These are phyloP conservation scores for Zaprionus taronus DNA, from an alignment of 1,140 invertebrate species.

Conservation along the genomic window DNA sequence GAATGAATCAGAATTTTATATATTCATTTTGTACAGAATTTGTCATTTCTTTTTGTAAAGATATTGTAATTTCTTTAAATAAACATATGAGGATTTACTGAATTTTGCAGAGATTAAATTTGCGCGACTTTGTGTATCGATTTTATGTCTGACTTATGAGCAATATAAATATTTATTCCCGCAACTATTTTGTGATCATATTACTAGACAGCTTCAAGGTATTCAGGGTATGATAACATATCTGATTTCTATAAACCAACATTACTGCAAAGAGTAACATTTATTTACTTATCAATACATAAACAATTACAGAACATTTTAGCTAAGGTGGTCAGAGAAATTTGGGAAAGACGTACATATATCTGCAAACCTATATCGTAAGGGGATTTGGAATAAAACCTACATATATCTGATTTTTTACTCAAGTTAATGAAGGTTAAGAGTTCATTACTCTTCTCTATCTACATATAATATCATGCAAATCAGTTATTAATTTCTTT, in stretches of 20 bases:
- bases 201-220: not conserved
- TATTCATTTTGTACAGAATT: not conserved
- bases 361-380: too few relatives aligned
- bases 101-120: not conserved
- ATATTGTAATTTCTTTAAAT: not conserved
- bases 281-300: not conserved
- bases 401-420: not conserved
- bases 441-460: not conserved
- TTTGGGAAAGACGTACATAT: too few relatives aligned
- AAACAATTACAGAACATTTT: not conserved
- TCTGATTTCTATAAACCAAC: not conserved
- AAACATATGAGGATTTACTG: not conserved
- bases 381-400: not conserved
- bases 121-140: not conserved
- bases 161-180: not conserved
- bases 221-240: not conserved
- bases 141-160: not conserved
- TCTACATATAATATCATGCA: not conserved
- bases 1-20: conserved; percentile 3
- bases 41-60: not conserved
- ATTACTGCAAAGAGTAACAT: not conserved
- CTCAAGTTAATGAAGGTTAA: not conserved
- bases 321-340: not conserved
- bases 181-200: not conserved
- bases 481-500: not conserved